Percentiles rank a stretch among this genome's conserved stretches.
phyloP scores from a whole-genome alignment of 2,797 vertebrate genomes.

The Falco peregrinus region DNA sequence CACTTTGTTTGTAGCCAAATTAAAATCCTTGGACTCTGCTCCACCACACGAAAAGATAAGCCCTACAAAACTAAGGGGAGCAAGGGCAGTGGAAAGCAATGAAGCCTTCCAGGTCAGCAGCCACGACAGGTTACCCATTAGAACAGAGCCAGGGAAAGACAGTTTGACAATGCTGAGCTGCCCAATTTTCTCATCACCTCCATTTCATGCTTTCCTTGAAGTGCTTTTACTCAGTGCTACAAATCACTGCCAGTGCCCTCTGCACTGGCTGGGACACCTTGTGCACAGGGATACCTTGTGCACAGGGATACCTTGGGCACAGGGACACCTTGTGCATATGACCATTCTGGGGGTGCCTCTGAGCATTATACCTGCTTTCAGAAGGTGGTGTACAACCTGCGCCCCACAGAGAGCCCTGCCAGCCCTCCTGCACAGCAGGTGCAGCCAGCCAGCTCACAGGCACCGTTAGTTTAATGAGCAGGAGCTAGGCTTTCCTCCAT shows the following conservation, averaged over 20 bases:
- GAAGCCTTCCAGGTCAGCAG: background rate
- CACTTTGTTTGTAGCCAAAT: background rate
- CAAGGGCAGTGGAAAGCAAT: background rate
- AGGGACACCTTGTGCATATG: rapidly evolving
- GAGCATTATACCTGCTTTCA: background rate
- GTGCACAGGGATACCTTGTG: rapidly evolving
- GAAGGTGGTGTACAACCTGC: background rate
- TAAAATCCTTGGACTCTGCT: background rate
- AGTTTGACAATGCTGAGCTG: background rate
- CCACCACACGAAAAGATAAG: background rate
- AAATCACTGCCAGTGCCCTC: background rate
- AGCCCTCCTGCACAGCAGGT: background rate
- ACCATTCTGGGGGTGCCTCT: background rate
- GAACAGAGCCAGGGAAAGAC: background rate
- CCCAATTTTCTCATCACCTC: background rate
- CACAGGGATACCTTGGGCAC: rapidly evolving
- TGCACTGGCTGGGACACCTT: background rate
- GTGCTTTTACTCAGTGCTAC: background rate
- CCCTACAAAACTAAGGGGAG: background rate
- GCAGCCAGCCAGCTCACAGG: background rate
- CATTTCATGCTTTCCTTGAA: background rate
- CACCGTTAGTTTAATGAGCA: background rate
- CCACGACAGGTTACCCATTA: rapidly evolving
- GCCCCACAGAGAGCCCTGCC: background rate
- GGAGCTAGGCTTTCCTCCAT: background rate